Percentiles rank a stretch among this genome's conserved stretches.
These are phyloP conservation scores for Medauroidea extradentata DNA, from an alignment of 1,140 invertebrate species.

Conservation along the genomic window DNA sequence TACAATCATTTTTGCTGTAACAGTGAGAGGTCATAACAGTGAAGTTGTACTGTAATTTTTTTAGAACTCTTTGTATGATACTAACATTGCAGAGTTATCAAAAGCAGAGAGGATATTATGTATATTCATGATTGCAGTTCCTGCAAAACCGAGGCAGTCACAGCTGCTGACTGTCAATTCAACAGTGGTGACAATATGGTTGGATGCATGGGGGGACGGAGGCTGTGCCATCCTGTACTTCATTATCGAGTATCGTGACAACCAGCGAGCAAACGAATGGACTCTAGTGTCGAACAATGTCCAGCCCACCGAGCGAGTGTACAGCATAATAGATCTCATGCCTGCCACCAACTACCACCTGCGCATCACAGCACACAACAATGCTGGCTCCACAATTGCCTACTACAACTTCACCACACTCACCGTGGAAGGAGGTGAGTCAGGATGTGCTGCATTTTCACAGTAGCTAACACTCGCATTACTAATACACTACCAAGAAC, in stretches of 20 bases:
- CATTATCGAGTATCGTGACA: conserved; percentile 71
- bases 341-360: conserved; percentile 85
- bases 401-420: conserved; percentile 84
- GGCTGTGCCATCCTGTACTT: conserved; percentile 86
- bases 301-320: conserved; percentile 68
- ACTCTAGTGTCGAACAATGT: conserved; percentile 70
- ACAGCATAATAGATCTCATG: conserved; percentile 71
- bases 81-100: too few species aligned
- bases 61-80: too few species aligned
- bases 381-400: conserved; percentile 82
- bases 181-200: conserved; percentile 81
- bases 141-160: conserved; percentile 72
- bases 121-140: too few species aligned
- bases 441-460: too few species aligned
- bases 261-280: conserved; percentile 48
- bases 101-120: too few species aligned
- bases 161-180: conserved; percentile 84
- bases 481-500: too few species aligned
- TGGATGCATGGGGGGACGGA: conserved; percentile 83
- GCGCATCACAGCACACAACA: conserved; percentile 84
- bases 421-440: conserved; percentile 64
- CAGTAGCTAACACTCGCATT: too few species aligned
- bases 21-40: too few species aligned
- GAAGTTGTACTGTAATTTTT: too few species aligned
- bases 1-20: too few species aligned